Conservation (phyloP, 2,888 invertebrate genomes). For the Doris montereyensis region DNA sequence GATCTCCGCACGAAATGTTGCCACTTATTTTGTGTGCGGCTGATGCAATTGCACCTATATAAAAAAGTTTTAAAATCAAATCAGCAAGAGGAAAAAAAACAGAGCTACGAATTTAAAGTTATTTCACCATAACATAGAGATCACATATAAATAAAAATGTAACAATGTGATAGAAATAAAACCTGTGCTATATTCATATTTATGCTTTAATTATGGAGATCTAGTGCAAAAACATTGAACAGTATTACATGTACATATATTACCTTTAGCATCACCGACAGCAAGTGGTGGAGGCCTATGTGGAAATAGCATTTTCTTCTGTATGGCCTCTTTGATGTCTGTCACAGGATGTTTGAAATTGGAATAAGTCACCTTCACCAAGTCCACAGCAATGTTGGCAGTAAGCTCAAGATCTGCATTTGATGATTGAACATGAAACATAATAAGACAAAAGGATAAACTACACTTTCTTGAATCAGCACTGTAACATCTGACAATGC, state of each 20-base stretch:
- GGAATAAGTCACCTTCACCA: conserved; percentile 70
- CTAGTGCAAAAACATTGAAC: neutral
- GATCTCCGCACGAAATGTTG: conserved; percentile 39
- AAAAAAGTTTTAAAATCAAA: too few relatives aligned
- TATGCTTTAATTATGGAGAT: too few relatives aligned
- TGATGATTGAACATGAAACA: neutral
- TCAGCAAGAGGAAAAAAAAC: too few relatives aligned
- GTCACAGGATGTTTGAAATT: conserved; percentile 68
- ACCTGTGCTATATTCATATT: too few relatives aligned
- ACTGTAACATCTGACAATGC: neutral
- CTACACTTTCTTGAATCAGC: neutral
- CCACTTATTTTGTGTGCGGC: conserved; percentile 40
- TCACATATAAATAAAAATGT: too few relatives aligned
- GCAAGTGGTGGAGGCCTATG: conserved; percentile 51
- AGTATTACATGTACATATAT: neutral
- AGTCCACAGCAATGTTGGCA: conserved; percentile 66
- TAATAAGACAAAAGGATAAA: neutral
- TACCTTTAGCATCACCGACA: conserved; percentile 65
- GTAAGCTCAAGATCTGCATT: conserved; percentile 53
- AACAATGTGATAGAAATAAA: too few relatives aligned
- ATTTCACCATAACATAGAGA: too few relatives aligned
- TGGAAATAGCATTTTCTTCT: conserved; percentile 59
- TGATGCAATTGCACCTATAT: conserved; percentile 40
- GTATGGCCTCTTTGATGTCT: conserved; percentile 65
- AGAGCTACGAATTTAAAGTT: too few relatives aligned